Evolutionary conservation across 2,888 invertebrate genomes (phyloP), one percentile per base, ranked within the genome.

Genomic region (Phengaris alcon): DNA sequence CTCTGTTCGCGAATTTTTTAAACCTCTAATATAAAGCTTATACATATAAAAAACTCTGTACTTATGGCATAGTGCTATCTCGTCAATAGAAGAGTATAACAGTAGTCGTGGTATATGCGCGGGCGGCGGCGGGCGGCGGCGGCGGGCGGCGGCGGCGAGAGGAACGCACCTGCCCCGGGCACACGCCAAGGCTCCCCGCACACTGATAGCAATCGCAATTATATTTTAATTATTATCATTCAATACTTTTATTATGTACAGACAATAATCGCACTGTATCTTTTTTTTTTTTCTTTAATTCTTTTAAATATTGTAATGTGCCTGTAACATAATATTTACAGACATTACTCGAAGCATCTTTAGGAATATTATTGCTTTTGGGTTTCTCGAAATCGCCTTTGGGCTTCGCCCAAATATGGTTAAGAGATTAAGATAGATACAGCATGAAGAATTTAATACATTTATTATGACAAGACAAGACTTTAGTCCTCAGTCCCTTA

Each of bases 161-260:
- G 86, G 85, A 86, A 77, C 75, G 87, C 92, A 92, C 92, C 92
- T 92, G 92, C 91, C 90, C 83, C 81, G 83, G 91, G 92, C 92
- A 91, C 92, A 92, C 92, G 92, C 91, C 80, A 82, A 77, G 75
- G 83, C 82, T 55, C 78, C 76, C 74, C 82, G 82, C 83, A 86
- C 85, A 90, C 86, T 84, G 77, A 70, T 5, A 68, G 74, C 70
- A 54, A 68, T 52, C 74, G 35, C 54, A 76, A 76, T 77, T 75
- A 77, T 75, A 76, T 78, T 77, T 79, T 75, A 75, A 72, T 72
- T 72, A 72, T 72, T 72, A 72, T 52, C 72, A 72, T 72, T 72
- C 72, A 72, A 72, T 72, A 72, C 72, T 54, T 72, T 35, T 52
- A 35, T 22, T 54, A 64, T 64, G 22, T 52, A 54, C 72, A 54